These are phyloP conservation scores for Slavum lentiscoides DNA, from an alignment of 2,888 invertebrate genomes.

Conservation along the genomic window DNA sequence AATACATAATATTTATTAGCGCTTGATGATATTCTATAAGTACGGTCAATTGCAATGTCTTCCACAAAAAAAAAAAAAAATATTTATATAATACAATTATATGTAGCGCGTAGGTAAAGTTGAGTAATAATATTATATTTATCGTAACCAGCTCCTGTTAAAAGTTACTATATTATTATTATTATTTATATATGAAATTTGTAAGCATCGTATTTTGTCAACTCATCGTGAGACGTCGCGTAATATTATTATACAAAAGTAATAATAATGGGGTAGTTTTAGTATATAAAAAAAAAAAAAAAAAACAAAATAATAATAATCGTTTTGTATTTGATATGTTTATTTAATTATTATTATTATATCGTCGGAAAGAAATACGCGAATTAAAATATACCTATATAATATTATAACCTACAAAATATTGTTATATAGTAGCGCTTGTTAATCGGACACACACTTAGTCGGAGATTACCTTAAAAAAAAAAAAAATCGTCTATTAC, in stretches of 20 bases:
- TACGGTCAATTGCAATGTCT: conserved; percentile 48
- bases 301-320: background rate
- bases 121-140: conserved; percentile 20
- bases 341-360: conserved; percentile 13
- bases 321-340: conserved; percentile 42
- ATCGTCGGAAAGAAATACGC: background rate
- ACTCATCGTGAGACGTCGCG: background rate
- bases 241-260: conserved; percentile 8
- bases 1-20: conserved; percentile 7
- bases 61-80: background rate
- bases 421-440: too few species aligned
- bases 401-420: too few species aligned
- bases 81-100: background rate
- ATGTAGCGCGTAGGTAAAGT: background rate
- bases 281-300: background rate
- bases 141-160: conserved; percentile 21
- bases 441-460: too few species aligned
- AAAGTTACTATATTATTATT: conserved; percentile 3
- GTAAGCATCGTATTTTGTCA: conserved; percentile 10
- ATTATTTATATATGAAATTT: conserved; percentile 10
- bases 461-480: too few species aligned
- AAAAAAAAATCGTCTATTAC: too few species aligned
- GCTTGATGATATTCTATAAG: conserved; percentile 35
- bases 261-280: conserved; percentile 6
- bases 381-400: background rate